Base-by-base conservation (phyloP, 2,797 vertebrate species). In the Synaphobranchus kaupii region DNA sequence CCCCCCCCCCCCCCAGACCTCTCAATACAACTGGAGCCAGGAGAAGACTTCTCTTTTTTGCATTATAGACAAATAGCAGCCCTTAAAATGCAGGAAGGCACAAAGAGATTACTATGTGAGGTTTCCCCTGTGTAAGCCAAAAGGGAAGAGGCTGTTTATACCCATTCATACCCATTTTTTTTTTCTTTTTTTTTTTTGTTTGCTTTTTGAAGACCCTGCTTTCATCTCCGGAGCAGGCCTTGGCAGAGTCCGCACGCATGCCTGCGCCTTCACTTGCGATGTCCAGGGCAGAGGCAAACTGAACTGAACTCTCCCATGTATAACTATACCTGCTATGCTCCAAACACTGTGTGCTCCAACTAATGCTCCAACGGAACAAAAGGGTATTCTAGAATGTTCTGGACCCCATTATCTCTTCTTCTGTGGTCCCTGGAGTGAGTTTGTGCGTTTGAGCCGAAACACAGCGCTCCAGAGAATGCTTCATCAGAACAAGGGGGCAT, bases 141-240 rank as follows among this genome's bases (percentile, higher is more conserved):
- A 58, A 58, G 25, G 85, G 56, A 81, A 81, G 54, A 66, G 47
- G 56, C 78, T 82, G 34, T 81, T 63, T 82, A 86, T 66, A 44
- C 54, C n/a, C 78, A 63, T 81, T 63, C 66, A 86, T 66, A 44
- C 54, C n/a, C 78, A 63, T 82, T 81, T 58, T n/a, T 63, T 22
- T 25, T 25, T 63, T 63, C 25, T 4, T 25, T 10, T 63, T 25
- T 34, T 28, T 82, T 66, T 86, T 34, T 86, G 20, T 1, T 15
- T 34, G 50, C 7, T 63, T 48, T 86, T 81, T 48, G 25, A 82
- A 66, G 71, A 34, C 39, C 3, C 28, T 34, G 6, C 48, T 73
- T 73, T 48, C 76, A 80, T 80, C 76, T 80, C 39, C 39, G 44
- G 10, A 44, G 76, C 63, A 25, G 34, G 73, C 28, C 9, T 52